These are phyloP conservation scores for Linepithema humile DNA, from an alignment of 1,140 invertebrate genomes.

Conservation along the genomic window DNA sequence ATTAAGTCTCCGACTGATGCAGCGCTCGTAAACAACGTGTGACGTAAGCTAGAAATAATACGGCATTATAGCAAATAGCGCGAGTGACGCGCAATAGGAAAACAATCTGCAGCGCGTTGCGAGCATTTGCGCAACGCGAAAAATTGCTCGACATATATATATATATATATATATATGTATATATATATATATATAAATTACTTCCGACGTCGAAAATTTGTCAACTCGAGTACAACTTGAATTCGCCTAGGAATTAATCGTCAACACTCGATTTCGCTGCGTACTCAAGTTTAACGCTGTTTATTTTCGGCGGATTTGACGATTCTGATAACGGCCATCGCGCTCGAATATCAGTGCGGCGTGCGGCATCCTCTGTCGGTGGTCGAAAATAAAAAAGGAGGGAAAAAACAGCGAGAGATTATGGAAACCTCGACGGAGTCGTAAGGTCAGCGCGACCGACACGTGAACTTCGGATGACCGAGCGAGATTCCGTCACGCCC, in stretches of 20 bases:
- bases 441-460: constrained; percentile 61
- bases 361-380: not conserved
- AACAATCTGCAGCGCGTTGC: not conserved
- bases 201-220: no score
- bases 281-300: no score
- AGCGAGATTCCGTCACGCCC: constrained; percentile 57
- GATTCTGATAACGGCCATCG: not conserved
- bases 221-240: no score
- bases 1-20: constrained; percentile 20
- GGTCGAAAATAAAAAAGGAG: not conserved
- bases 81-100: not conserved
- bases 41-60: constrained; percentile 32
- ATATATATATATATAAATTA: no score
- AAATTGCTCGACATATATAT: not conserved
- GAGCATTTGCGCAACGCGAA: not conserved
- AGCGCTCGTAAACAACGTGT: constrained; percentile 40
- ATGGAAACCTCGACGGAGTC: constrained; percentile 38
- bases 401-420: not conserved
- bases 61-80: not conserved
- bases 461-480: constrained; percentile 62
- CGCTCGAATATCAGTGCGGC: not conserved
- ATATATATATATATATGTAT: no score
- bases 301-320: not conserved
- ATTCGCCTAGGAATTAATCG: no score
- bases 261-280: not conserved